Base-by-base conservation (phyloP, 2,797 vertebrate species). In the Cuniculus paca region DNA sequence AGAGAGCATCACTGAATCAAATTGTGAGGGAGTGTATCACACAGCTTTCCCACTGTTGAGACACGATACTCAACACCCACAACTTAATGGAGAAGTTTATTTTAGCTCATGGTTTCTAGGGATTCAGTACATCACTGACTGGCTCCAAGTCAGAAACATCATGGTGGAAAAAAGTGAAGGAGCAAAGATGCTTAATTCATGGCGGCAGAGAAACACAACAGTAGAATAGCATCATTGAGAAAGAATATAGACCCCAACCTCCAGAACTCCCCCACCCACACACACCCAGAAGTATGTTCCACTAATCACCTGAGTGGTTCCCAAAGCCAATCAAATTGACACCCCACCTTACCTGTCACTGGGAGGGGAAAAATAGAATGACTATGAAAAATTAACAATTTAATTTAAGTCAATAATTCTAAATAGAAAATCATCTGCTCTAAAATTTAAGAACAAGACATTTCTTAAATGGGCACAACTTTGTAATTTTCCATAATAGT, bases 381-480 rank as follows among this genome's bases (percentile, higher is more conserved):
- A 88, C 7, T 45, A 92, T 45, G 52, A 75, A 94, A 74, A 58
- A n/a, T 88, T 22, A 82, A 31, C 2, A 31, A 31, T 48, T 39
- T 22, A 78, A 90, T 42, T 79, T 88, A 92, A 45, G 48, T 86
- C 85, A 90, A 52, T 85, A 94, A 88, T 94, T 85, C 45, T 81
- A 95, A 95, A 87, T 50, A 70, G 48, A 92, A 86, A 91, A 83
- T 39, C 13, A 58, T 72, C 36, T 85, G n/a, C 19, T 95, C 94
- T 94, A 88, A 83, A 96, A 68, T 86, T 92, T 94, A 83, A 91
- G 39, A 74, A 50, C 50, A n/a, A n/a, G 77, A 79, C 91, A 56
- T 61, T 85, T 83, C 34, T 60, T 22, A 83, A 88, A 65, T 39
- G 58, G 50, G 79, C 65, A 14, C 14, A 70, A 42, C 5, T 79